Conservation (phyloP, 2,888 invertebrate genomes). For the Heliconius ethilla region DNA sequence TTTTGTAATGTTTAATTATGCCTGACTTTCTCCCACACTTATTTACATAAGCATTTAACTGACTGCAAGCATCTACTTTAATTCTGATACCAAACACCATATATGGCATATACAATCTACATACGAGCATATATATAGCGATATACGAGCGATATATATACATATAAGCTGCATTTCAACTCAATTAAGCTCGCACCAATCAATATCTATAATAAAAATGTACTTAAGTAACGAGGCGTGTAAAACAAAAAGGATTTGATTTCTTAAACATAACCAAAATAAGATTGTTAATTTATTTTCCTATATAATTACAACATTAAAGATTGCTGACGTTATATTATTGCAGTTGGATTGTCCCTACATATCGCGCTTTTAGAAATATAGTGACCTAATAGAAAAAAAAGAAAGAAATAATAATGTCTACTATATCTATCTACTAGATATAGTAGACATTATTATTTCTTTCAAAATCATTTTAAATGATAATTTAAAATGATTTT, state of each 20-base stretch:
- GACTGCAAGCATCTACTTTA: slow-evolving; percentile 17
- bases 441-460: too few relatives aligned
- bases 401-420: too few relatives aligned
- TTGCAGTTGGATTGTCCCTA: background rate
- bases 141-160: too few relatives aligned
- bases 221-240: slow-evolving; percentile 9
- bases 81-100: slow-evolving; percentile 20
- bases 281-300: background rate
- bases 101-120: slow-evolving; percentile 2
- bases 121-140: too few relatives aligned
- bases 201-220: slow-evolving; percentile 22
- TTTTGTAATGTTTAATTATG: background rate
- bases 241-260: slow-evolving; percentile 15
- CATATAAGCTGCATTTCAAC: slow-evolving; percentile 21
- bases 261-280: background rate
- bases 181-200: slow-evolving; percentile 24
- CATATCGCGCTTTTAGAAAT: background rate
- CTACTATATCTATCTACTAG: too few relatives aligned
- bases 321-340: background rate
- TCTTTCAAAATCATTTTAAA: too few relatives aligned
- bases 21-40: slow-evolving; percentile 15
- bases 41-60: slow-evolving; percentile 18
- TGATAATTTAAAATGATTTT: too few relatives aligned
- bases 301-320: background rate
- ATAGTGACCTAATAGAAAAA: too few relatives aligned